Base-by-base conservation (phyloP, 2,888 invertebrate genomes). In the Drosophila kambysellisi region DNA sequence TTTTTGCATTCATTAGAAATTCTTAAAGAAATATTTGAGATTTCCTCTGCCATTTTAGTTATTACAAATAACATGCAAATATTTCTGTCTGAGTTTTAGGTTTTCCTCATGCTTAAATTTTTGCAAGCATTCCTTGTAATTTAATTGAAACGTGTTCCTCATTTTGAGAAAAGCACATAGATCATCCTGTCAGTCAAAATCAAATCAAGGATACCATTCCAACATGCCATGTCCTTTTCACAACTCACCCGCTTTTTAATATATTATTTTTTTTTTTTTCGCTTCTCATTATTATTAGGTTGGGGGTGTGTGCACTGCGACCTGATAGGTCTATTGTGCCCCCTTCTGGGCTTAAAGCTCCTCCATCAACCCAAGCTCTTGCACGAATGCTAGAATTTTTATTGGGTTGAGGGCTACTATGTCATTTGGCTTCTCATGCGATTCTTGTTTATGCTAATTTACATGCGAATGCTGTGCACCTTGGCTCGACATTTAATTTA, bases 11-110 rank as follows among this genome's bases (percentile, higher is more conserved):
- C 20, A 25, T 25, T 25, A 25, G 20, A 25, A 25, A 25, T 25
- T 25, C 25, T n/a, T 20, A 7, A 35, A 32, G 25, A 39, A 29
- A 59, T 62, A 52, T 43, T 59, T 71, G 29, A 15, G 20, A n/a
- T 46, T 37, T 59, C 20, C n/a, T 33, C 57, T 63, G 61, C n/a
- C 57, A 54, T 63, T 63, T 70, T 81, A 81, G 82, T 81, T 82
- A 82, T 74, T 71, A 50, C 52, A 51, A 66, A 82, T 73, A 51
- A 73, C 68, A 84, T 82, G 72, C 81, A 41, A 32, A 17, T 59
- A 39, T 32, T 39, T 29, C 17, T 51, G 35, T 46, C 11, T 33
- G 58, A 59, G 25, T 43, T 43, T 20, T 25, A 15, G 15, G 4
- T 30, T 64, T 43, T 56, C 43, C 20, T 17, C 20, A 17, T 43